Evolutionary conservation across 2,797 vertebrate species (phyloP), one percentile per base, ranked within the genome.

Genomic region (Euthynnus affinis): DNA sequence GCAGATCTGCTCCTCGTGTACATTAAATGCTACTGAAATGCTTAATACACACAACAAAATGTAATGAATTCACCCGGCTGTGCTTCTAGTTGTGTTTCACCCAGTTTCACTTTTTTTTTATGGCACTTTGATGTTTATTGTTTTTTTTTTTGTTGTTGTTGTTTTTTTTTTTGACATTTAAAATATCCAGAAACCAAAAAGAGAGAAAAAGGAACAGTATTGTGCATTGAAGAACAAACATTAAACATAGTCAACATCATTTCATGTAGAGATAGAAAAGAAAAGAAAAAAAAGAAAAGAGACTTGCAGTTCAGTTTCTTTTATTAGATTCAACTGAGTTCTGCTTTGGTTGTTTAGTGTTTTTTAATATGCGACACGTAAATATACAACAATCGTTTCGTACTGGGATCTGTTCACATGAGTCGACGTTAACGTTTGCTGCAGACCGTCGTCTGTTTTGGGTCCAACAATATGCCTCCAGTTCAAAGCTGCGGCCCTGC

Each of bases 71-170:
- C 56, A 55, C 42, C 46, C 2, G 0, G 22, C 59, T 79, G 58
- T 69, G 69, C 68, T 84, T 79, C 66, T 75, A 78, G 59, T 59
- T 61, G 61, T 82, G 9, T 61, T 29, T 76, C 59, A 78, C 75
- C 42, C 51, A 49, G 9, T 80, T 80, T 78, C 14, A 65, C 40
- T 49, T 80, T 83, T 80, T 83, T 80, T 49, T 85, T 69, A 80
- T 65, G 79, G 88, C 88, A 93, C 88, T 89, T 85, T 82, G 61
- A 74, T 87, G 83, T 88, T 90, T 48, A 51, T 86, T 67, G 87
- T 90, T 67, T 88, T 90, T 88, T 75, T 67, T 88, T 90, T 67
- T 88, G 89, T 88, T 75, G 51, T n/a, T n/a, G n/a, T n/a, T n/a
- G n/a, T n/a, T n/a, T n/a, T 67, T 88, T 90, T 67, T 88, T 90